phyloP scores from a whole-genome alignment of 2,888 invertebrate genomes.

The Tachystola acroxantha region DNA sequence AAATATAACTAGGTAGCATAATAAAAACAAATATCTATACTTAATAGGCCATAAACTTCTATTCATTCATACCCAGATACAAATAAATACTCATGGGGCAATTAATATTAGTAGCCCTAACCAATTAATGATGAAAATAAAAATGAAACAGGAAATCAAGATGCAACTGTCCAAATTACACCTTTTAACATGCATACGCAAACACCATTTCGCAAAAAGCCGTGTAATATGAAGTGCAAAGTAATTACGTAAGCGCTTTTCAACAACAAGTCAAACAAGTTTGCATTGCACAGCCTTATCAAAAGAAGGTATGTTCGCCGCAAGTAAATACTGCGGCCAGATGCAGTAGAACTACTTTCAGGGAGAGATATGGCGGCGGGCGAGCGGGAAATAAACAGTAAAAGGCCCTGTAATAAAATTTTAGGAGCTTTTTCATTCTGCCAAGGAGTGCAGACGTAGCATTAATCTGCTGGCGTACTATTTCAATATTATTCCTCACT shows the following conservation, averaged over 20 bases:
- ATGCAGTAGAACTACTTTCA: slow-evolving; percentile 23
- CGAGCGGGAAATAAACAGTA: slow-evolving; percentile 30
- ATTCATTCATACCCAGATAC: no score
- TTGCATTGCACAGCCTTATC: slow-evolving; percentile 21
- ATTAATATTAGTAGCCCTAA: no score
- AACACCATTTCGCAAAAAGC: slow-evolving; percentile 4
- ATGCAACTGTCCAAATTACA: slow-evolving; percentile 2
- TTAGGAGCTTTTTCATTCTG: slow-evolving; percentile 28
- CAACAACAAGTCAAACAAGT: slow-evolving; percentile 19
- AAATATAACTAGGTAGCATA: no score
- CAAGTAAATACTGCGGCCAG: slow-evolving; percentile 36
- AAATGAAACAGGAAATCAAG: not conserved
- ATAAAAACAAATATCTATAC: no score
- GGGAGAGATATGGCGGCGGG: slow-evolving; percentile 14
- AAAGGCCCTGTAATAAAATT: slow-evolving; percentile 59
- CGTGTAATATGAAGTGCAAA: slow-evolving; percentile 10
- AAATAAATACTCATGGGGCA: no score
- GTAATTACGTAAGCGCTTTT: slow-evolving; percentile 18
- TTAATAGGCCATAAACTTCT: no score
- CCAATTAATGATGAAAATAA: no score
- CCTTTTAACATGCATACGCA: not conserved
- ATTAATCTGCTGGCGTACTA: slow-evolving; percentile 7
- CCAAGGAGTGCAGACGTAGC: slow-evolving; percentile 24
- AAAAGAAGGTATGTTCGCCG: slow-evolving; percentile 22
- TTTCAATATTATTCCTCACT: slow-evolving; percentile 1